Evolutionary conservation across 1,140 invertebrate genomes (phyloP), one percentile per base, ranked within the genome.

Genomic region (Carposina sasakii): DNA sequence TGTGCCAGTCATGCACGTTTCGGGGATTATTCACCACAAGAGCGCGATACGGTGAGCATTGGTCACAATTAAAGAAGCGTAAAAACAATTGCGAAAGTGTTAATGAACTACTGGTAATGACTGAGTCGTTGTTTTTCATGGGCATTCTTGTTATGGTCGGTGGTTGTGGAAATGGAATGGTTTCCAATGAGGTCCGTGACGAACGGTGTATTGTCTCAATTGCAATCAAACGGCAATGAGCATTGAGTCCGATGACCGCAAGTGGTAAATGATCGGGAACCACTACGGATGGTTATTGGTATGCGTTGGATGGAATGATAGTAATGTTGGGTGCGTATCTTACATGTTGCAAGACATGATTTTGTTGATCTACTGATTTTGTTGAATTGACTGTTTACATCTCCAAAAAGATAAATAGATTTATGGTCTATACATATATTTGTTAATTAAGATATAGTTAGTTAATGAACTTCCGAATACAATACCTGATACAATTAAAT

Each of bases 211-310:
- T 78, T 76, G 76, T 77, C 65, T 76, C 71, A 77, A n/a, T n/a
- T n/a, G n/a, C n/a, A n/a, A 81, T 82, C 70, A 66, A 72, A 76
- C 54, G 60, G 58, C 69, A 69, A 69, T 72, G 77, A 72, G 62
- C 69, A 79, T 70, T 43, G 64, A 53, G 78, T 67, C 65, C 78
- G 59, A 66, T 78, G 78, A 78, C 78, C 73, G 67, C 55, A 54
- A 8, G 15, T 30, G 28, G 53, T 67, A 71, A 76, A 73, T 71
- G 57, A 70, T 67, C 64, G 67, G 66, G 66, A 77, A 74, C 71
- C 51, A 33, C 26, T 21, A 41, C 17, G n/a, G 21, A 46, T 23
- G 37, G 37, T 52, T 52, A 46, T 54, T 52, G 50, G 51, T 57
- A 61, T 61, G 47, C 58, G 43, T 44, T 5, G 37, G 51, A 40